Conservation (phyloP, 1,140 invertebrate genomes). For the Drosophila gunungcola region DNA sequence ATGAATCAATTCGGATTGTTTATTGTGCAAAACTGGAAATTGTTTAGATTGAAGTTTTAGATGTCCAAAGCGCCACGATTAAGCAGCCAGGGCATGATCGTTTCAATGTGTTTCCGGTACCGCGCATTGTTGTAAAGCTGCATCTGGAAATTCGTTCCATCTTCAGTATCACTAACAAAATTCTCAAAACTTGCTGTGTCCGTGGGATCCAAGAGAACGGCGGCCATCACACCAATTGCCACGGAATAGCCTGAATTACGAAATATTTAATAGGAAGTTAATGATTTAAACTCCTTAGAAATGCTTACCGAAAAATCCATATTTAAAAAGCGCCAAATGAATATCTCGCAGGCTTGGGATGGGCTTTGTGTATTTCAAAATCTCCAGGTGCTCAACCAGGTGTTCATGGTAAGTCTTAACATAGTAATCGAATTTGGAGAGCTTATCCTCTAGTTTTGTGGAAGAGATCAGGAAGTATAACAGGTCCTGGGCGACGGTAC, state of each 20-base stretch:
- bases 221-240: conserved; percentile 15
- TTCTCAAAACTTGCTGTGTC: conserved; percentile 16
- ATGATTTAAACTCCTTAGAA: not conserved
- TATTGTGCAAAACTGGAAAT: not conserved
- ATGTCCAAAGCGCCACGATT: conserved; percentile 22
- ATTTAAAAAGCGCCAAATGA: conserved; percentile 57
- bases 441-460: conserved; percentile 71
- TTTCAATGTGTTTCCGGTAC: conserved; percentile 13
- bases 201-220: conserved; percentile 14
- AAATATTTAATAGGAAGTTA: not conserved
- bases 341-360: conserved; percentile 63
- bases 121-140: conserved; percentile 13
- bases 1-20: not conserved
- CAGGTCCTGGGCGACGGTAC: conserved; percentile 64
- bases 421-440: conserved; percentile 73
- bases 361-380: conserved; percentile 62
- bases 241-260: conserved; percentile 1
- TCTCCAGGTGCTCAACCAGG: conserved; percentile 53
- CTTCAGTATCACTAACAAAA: conserved; percentile 4
- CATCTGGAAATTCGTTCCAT: conserved; percentile 15
- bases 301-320: conserved; percentile 7
- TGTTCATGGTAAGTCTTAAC: conserved; percentile 72
- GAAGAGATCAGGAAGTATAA: conserved; percentile 70
- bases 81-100: conserved; percentile 9
- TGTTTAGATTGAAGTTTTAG: conserved; percentile 5